These are phyloP conservation scores for Schlechtendalia chinensis DNA, from an alignment of 1,140 invertebrate genomes.

Conservation along the genomic window DNA sequence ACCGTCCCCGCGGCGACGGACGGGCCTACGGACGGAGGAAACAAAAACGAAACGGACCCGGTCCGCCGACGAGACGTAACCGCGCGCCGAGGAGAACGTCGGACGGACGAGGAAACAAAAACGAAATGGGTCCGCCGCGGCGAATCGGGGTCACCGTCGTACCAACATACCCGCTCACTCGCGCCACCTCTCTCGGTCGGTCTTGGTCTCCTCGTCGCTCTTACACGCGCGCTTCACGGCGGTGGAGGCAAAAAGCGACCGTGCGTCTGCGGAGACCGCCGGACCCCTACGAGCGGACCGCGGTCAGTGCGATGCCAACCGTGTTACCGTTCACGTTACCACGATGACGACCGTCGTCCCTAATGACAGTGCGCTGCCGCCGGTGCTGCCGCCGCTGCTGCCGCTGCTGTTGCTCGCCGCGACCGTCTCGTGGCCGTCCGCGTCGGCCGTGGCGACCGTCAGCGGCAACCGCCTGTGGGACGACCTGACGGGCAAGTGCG, in stretches of 20 bases:
- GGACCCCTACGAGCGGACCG: background rate
- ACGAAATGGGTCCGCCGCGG: conserved; percentile 27
- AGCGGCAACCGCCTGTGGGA: conserved; percentile 61
- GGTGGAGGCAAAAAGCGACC: background rate
- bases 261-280: background rate
- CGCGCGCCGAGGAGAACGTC: too few species aligned
- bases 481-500: conserved; percentile 69
- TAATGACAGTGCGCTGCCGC: too few species aligned
- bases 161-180: too few species aligned
- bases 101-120: conserved; percentile 14
- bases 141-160: conserved; percentile 19
- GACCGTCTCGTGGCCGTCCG: background rate
- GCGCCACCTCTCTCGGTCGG: background rate
- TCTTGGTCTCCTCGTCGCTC: background rate
- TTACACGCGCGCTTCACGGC: background rate
- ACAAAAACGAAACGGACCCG: too few species aligned
- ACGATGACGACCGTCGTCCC: conserved; percentile 33
- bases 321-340: conserved; percentile 16
- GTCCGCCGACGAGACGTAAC: too few species aligned
- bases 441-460: background rate
- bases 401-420: background rate
- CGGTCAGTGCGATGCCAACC: conserved; percentile 47
- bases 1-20: background rate
- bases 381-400: background rate
- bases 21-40: background rate